Conservation (phyloP, 2,113 vertebrate genomes). For the Gopherus flavomarginatus region DNA sequence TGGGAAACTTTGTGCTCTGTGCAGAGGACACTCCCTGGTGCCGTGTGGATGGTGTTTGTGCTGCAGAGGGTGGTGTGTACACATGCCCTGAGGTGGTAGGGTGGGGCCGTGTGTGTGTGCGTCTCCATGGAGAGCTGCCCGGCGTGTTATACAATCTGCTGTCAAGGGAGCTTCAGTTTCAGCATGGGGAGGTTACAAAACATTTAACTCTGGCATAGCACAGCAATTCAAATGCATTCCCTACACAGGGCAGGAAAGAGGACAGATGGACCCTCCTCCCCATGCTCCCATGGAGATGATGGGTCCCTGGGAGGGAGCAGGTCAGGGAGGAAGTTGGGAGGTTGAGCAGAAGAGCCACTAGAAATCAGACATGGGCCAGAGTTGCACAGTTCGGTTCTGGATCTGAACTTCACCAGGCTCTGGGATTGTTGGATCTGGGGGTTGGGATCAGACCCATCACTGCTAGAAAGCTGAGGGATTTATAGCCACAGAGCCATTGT, state of each 20-base stretch:
- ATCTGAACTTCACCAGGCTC: background rate
- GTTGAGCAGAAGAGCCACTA: background rate
- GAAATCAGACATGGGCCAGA: background rate
- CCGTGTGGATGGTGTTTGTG: background rate
- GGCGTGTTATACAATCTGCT: background rate
- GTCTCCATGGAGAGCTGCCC: background rate
- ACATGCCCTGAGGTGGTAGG: background rate
- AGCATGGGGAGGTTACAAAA: background rate
- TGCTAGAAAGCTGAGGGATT: background rate
- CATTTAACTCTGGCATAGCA: background rate
- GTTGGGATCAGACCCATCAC: background rate
- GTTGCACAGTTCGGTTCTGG: background rate
- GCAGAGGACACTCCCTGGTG: background rate
- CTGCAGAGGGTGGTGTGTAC: background rate
- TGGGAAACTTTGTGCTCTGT: too few relatives aligned
- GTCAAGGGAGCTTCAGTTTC: background rate
- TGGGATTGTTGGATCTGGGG: background rate
- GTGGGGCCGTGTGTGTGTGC: background rate
- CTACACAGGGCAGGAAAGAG: background rate
- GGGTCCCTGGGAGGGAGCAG: background rate
- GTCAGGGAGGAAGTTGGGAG: too few relatives aligned
- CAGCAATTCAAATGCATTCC: background rate
- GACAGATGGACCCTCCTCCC: background rate
- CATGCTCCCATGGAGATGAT: background rate
- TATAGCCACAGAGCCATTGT: background rate